Evolutionary conservation across 1,140 invertebrate species (phyloP).

Genomic region (Nixonia krombeini): DNA sequence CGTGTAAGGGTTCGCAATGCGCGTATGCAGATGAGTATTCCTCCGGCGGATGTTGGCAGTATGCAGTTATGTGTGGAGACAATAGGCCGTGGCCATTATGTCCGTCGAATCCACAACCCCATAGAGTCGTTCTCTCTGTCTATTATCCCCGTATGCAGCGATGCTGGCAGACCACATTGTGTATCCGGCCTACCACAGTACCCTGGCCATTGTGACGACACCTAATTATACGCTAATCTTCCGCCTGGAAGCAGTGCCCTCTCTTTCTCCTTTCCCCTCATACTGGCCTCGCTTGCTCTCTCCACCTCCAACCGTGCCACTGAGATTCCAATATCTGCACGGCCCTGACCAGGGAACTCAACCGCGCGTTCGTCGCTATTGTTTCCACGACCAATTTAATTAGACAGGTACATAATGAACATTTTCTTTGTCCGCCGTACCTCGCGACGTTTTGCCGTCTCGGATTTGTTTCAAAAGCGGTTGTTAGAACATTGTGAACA

Average conservation of each 20-base stretch:
- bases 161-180: slow-evolving; percentile 62
- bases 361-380: slow-evolving; percentile 29
- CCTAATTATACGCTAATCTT: slow-evolving; percentile 68
- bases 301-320: slow-evolving; percentile 7
- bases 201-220: slow-evolving; percentile 59
- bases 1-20: slow-evolving; percentile 40
- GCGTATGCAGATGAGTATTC: slow-evolving; percentile 66
- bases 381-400: neutral
- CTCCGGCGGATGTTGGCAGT: slow-evolving; percentile 65
- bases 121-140: slow-evolving; percentile 64
- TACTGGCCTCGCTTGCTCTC: slow-evolving; percentile 1
- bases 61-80: slow-evolving; percentile 64
- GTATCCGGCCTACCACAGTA: slow-evolving; percentile 57
- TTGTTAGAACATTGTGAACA: too few relatives aligned
- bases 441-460: too few relatives aligned
- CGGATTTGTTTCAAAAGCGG: too few relatives aligned
- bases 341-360: too few relatives aligned
- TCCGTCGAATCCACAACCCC: slow-evolving; percentile 66
- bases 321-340: slow-evolving; percentile 24
- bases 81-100: slow-evolving; percentile 66
- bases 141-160: slow-evolving; percentile 55
- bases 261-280: slow-evolving; percentile 12
- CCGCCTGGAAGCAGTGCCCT: slow-evolving; percentile 45
- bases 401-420: too few relatives aligned
- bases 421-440: too few relatives aligned